Conservation (phyloP, 2,113 vertebrate species). For the Austrofundulus limnaeus region DNA sequence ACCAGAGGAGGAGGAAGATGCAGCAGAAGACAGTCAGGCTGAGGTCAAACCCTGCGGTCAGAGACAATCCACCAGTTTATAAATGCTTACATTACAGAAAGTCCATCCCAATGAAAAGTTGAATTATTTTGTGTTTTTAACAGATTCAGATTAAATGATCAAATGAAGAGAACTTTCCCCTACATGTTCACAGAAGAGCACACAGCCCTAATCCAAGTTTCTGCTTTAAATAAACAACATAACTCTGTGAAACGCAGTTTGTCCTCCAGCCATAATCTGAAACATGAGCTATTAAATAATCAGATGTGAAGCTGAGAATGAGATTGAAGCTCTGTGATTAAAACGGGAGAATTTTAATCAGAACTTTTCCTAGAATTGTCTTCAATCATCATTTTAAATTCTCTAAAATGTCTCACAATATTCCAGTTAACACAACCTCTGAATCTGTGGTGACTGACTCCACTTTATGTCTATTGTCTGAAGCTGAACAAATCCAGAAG, state of each 20-base stretch:
- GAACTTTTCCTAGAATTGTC: too few relatives aligned
- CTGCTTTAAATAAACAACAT: constrained; percentile 54
- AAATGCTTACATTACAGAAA: background rate
- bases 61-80: background rate
- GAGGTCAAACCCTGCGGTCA: constrained; percentile 43
- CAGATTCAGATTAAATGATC: background rate
- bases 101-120: too few relatives aligned
- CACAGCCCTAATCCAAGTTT: constrained; percentile 48
- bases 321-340: background rate
- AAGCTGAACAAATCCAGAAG: too few relatives aligned
- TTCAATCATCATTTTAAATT: too few relatives aligned
- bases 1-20: constrained; percentile 11
- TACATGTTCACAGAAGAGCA: constrained; percentile 35
- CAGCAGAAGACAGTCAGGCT: constrained; percentile 21
- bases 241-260: constrained; percentile 17
- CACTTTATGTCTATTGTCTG: too few relatives aligned
- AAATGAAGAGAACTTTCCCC: constrained; percentile 1
- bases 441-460: too few relatives aligned
- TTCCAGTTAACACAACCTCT: too few relatives aligned
- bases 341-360: too few relatives aligned
- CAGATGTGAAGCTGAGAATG: constrained; percentile 48
- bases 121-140: too few relatives aligned
- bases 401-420: too few relatives aligned
- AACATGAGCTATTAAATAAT: constrained; percentile 53
- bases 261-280: constrained; percentile 48